Conservation (phyloP, 2,888 invertebrate genomes). For the Auanema sp. region DNA sequence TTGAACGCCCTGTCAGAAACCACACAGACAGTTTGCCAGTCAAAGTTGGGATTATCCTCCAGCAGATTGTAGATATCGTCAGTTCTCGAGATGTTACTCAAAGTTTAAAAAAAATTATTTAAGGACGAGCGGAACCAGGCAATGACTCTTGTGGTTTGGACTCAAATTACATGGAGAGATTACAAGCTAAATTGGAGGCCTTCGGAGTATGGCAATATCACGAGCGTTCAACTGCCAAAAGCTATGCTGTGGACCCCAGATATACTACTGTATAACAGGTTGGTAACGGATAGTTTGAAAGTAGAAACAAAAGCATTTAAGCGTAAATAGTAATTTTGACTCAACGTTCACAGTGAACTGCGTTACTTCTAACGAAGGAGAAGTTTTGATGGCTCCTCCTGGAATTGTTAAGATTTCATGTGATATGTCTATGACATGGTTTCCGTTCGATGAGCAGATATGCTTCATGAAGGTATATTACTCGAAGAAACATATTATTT, state of each 20-base stretch:
- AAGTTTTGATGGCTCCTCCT: constrained; percentile 92
- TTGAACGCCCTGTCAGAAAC: constrained; percentile 54
- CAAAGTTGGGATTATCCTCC: constrained; percentile 46
- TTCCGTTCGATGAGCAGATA: constrained; percentile 96
- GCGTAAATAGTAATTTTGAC: constrained; percentile 98
- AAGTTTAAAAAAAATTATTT: constrained; percentile 59
- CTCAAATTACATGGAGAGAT: constrained; percentile 88
- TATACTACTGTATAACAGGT: constrained; percentile 99
- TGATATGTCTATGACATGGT: constrained; percentile 98
- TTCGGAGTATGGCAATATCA: constrained; percentile 90
- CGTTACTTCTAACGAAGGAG: constrained; percentile 90
- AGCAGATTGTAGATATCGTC: constrained; percentile 56
- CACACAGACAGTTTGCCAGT: constrained; percentile 47
- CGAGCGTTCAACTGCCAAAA: constrained; percentile 90
- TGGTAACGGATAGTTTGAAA: constrained; percentile 36
- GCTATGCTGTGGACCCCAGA: constrained; percentile 97
- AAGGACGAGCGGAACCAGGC: constrained; percentile 97
- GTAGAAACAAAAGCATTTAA: constrained; percentile 65
- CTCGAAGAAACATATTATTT: neutral
- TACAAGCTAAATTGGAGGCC: constrained; percentile 97
- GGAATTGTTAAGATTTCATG: constrained; percentile 98
- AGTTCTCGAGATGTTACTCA: neutral
- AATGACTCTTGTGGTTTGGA: constrained; percentile 93
- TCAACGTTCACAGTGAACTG: constrained; percentile 97
- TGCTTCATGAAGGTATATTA: constrained; percentile 73